Evolutionary conservation across 2,113 vertebrate genomes (phyloP).

Genomic region (Spea bombifrons): DNA sequence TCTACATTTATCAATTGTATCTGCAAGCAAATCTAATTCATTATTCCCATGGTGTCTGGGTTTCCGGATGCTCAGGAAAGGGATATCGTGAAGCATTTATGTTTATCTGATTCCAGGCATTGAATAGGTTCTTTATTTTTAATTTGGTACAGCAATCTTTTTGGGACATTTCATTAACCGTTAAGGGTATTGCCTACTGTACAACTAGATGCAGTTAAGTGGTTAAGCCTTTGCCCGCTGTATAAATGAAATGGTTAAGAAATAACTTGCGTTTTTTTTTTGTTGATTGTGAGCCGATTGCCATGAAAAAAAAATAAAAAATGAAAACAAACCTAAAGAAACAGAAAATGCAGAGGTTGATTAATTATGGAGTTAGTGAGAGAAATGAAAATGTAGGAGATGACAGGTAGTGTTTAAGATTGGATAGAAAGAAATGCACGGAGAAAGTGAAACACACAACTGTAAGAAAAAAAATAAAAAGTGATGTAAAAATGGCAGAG

Average conservation of each 20-base stretch:
- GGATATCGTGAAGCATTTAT: conserved; percentile 42
- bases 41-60: conserved; percentile 9
- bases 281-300: conserved; percentile 14
- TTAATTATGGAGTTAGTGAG: neutral
- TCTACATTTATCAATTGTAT: conserved; percentile 50
- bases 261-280: no score
- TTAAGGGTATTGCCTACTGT: neutral
- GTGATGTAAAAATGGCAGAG: neutral
- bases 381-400: neutral
- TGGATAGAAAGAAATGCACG: no score
- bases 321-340: no score
- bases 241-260: no score
- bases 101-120: conserved; percentile 36
- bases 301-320: neutral
- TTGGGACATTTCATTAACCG: conserved; percentile 32
- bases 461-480: no score
- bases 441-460: neutral
- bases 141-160: conserved; percentile 42
- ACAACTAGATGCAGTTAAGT: neutral
- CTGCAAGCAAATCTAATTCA: conserved; percentile 48
- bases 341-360: no score
- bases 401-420: neutral
- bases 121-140: conserved; percentile 31
- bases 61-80: conserved; percentile 30
- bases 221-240: neutral